Conservation (phyloP, 2,888 invertebrate genomes). For the Sinodicranocentrus sp. region DNA sequence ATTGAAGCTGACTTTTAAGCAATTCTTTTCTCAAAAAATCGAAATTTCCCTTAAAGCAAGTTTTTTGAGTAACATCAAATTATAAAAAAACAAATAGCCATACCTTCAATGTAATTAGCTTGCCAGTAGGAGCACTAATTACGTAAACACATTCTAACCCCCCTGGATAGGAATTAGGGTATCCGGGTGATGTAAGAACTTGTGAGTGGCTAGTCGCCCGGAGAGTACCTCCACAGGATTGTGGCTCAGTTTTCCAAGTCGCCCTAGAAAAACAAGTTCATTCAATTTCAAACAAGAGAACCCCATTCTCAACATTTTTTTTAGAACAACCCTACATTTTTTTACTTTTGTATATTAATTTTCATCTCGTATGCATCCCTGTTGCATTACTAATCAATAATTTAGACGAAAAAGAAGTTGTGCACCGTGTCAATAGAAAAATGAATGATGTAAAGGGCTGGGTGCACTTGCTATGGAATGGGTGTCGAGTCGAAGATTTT, state of each 20-base stretch:
- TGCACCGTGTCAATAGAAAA: constrained; percentile 4
- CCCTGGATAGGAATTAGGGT: constrained; percentile 95
- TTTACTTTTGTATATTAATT: too few species aligned
- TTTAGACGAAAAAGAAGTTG: too few species aligned
- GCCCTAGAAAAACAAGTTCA: constrained; percentile 80
- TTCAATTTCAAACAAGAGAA: not conserved
- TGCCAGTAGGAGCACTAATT: constrained; percentile 92
- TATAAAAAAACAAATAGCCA: too few species aligned
- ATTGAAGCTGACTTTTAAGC: not conserved
- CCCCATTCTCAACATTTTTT: not conserved
- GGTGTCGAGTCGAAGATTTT: constrained; percentile 36
- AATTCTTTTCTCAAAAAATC: too few species aligned
- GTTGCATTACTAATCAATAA: too few species aligned
- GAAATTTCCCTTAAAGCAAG: too few species aligned
- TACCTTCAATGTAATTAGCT: constrained; percentile 93
- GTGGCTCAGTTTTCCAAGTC: constrained; percentile 96
- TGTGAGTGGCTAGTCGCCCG: constrained; percentile 93
- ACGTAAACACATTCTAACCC: constrained; percentile 97
- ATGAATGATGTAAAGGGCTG: constrained; percentile 3
- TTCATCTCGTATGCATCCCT: too few species aligned
- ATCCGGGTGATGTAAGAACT: constrained; percentile 92
- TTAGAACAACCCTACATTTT: too few species aligned
- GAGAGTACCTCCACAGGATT: constrained; percentile 92
- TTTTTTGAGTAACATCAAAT: too few species aligned
- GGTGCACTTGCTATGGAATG: constrained; percentile 5